Conservation (phyloP, 2,888 invertebrate genomes). For the Oxyteleia sp. region DNA sequence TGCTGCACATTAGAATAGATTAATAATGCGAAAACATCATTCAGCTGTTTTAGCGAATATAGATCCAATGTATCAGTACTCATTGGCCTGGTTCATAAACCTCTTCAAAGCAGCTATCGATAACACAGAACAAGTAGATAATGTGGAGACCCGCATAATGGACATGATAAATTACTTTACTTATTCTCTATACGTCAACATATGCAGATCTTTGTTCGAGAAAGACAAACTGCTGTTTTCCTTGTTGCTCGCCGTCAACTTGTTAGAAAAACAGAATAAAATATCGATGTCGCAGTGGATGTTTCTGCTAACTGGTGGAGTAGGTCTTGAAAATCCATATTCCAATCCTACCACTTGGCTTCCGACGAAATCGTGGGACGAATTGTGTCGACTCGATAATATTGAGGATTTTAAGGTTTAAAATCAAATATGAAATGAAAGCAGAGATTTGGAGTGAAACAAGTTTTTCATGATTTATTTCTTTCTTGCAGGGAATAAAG, state of each 20-base stretch:
- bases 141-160: slow-evolving; percentile 91
- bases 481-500: slow-evolving; percentile 89
- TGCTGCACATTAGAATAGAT: slow-evolving; percentile 10
- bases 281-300: slow-evolving; percentile 92
- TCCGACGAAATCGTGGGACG: slow-evolving; percentile 92
- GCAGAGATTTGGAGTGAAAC: not conserved
- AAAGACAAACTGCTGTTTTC: slow-evolving; percentile 98
- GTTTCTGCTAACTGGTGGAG: slow-evolving; percentile 95
- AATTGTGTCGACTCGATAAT: slow-evolving; percentile 91
- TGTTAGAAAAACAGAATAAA: slow-evolving; percentile 89
- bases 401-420: slow-evolving; percentile 88
- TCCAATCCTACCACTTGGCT: slow-evolving; percentile 92
- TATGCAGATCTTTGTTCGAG: slow-evolving; percentile 97
- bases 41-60: slow-evolving; percentile 95
- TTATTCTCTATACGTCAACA: slow-evolving; percentile 95
- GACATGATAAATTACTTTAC: slow-evolving; percentile 95
- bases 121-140: slow-evolving; percentile 94
- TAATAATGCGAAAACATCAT: slow-evolving; percentile 20
- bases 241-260: slow-evolving; percentile 92
- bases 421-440: slow-evolving; percentile 30
- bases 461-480: slow-evolving; percentile 1
- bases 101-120: slow-evolving; percentile 95
- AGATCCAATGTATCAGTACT: slow-evolving; percentile 99
- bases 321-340: slow-evolving; percentile 92
- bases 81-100: slow-evolving; percentile 97